Evolutionary conservation across 1,140 invertebrate genomes (phyloP).

Genomic region (Atta texana): DNA sequence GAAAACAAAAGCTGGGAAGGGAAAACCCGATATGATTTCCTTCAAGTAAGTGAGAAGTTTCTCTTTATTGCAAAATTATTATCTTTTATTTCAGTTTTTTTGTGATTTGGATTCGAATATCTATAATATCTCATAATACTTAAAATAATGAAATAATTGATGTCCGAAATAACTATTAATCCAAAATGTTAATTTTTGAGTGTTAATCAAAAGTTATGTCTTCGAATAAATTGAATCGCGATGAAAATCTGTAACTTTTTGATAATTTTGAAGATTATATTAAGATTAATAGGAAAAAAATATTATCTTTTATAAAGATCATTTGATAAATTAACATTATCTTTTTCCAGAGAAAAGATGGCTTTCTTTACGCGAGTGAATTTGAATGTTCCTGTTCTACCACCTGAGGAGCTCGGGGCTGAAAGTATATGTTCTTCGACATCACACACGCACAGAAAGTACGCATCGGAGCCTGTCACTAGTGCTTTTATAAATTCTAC

Average conservation of each 20-base stretch:
- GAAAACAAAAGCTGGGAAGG: constrained; percentile 94
- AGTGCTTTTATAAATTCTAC: constrained; percentile 51
- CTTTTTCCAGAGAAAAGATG: constrained; percentile 95
- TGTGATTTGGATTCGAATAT: background rate
- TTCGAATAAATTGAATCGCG: background rate
- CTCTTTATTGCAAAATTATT: background rate
- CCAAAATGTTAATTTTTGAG: background rate
- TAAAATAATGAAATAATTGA: background rate
- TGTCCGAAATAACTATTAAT: background rate
- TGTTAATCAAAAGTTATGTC: background rate
- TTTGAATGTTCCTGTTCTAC: constrained; percentile 91
- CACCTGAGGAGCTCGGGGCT: constrained; percentile 87
- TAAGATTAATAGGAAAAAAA: background rate
- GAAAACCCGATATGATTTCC: constrained; percentile 95
- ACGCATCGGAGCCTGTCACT: constrained; percentile 80
- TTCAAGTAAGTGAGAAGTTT: constrained; percentile 92
- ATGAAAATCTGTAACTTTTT: background rate
- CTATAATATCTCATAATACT: background rate
- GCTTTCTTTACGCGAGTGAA: constrained; percentile 96
- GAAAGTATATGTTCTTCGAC: constrained; percentile 15
- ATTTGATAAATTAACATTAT: constrained; percentile 61
- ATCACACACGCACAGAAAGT: constrained; percentile 77
- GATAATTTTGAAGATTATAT: background rate
- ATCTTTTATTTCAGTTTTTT: background rate
- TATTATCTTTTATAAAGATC: background rate